Evolutionary conservation across 2,113 vertebrate species (phyloP).

Genomic region (Gobius niger): DNA sequence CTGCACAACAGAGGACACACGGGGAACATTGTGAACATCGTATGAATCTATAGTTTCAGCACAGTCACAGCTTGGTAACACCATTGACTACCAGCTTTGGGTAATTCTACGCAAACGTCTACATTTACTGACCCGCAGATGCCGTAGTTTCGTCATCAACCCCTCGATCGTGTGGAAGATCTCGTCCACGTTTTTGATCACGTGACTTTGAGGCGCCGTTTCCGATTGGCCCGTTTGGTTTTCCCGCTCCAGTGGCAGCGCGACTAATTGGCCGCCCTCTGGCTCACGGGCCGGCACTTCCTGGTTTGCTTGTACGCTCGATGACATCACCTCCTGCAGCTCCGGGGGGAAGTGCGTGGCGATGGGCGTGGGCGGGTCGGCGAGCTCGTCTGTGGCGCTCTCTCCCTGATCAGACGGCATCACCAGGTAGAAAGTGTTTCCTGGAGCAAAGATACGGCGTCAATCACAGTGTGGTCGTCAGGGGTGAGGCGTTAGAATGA

Average conservation of each 20-base stretch:
- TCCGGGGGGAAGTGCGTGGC: conserved; percentile 28
- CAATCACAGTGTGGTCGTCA: neutral
- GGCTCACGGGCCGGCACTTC: neutral
- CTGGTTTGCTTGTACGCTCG: conserved; percentile 14
- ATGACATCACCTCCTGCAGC: conserved; percentile 27
- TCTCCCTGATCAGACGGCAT: conserved; percentile 69
- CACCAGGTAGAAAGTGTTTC: conserved; percentile 77
- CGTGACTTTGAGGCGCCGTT: conserved; percentile 37
- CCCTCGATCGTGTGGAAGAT: conserved; percentile 76
- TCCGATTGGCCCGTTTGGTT: conserved; percentile 31
- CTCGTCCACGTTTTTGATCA: conserved; percentile 73
- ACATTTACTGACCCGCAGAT: conserved; percentile 62
- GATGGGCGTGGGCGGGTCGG: conserved; percentile 47
- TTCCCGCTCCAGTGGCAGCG: conserved; percentile 13
- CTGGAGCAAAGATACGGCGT: conserved; percentile 38
- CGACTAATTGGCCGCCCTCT: conserved; percentile 5
- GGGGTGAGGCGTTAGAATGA: neutral
- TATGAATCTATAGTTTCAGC: no score
- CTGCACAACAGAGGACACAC: conserved; percentile 36
- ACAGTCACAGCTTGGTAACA: no score
- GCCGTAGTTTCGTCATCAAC: conserved; percentile 72
- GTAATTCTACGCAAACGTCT: no score
- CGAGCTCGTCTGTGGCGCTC: conserved; percentile 66
- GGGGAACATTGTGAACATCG: neutral
- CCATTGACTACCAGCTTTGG: no score